A percentile compares a stretch with the other conserved stretches of the same genome.
phyloP scores from a whole-genome alignment of 2,113 vertebrate species.

The Aphyosemion australe region DNA sequence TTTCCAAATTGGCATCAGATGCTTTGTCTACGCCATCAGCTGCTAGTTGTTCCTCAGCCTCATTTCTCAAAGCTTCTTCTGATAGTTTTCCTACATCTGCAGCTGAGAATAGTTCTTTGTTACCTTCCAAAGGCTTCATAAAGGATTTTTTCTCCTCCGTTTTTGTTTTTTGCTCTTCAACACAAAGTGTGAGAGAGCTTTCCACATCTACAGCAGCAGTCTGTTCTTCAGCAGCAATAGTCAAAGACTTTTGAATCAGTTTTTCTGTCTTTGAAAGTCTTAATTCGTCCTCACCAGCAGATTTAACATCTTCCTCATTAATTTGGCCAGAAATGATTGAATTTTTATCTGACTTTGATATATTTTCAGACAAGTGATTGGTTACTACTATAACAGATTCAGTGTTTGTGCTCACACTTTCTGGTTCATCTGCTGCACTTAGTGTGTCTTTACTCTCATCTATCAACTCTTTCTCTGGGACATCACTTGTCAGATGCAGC shows the following conservation, averaged over 20 bases:
- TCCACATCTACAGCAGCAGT: background rate
- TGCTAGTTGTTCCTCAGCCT: constrained; percentile 1
- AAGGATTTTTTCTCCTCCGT: constrained; percentile 9
- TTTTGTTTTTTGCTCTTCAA: background rate
- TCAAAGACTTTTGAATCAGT: constrained; percentile 3
- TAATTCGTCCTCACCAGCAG: constrained; percentile 8
- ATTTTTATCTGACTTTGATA: constrained; percentile 3
- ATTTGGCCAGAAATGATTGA: background rate
- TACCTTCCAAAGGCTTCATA: constrained; percentile 9
- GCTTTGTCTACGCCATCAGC: constrained; percentile 9
- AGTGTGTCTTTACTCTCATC: background rate
- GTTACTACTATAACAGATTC: constrained; percentile 9
- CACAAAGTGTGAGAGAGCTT: background rate
- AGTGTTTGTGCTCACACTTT: constrained; percentile 5
- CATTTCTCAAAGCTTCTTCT: constrained; percentile 14
- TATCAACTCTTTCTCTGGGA: constrained; percentile 21
- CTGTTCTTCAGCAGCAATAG: background rate
- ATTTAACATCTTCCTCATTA: background rate
- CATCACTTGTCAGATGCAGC: background rate
- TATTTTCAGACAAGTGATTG: constrained; percentile 2
- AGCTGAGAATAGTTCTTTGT: background rate
- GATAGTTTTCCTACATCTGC: constrained; percentile 7
- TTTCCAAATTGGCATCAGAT: constrained; percentile 15
- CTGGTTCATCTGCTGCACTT: constrained; percentile 2
- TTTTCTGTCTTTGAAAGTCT: constrained; percentile 14